Conservation (phyloP, 2,113 vertebrate genomes). For the Mus pahari region DNA sequence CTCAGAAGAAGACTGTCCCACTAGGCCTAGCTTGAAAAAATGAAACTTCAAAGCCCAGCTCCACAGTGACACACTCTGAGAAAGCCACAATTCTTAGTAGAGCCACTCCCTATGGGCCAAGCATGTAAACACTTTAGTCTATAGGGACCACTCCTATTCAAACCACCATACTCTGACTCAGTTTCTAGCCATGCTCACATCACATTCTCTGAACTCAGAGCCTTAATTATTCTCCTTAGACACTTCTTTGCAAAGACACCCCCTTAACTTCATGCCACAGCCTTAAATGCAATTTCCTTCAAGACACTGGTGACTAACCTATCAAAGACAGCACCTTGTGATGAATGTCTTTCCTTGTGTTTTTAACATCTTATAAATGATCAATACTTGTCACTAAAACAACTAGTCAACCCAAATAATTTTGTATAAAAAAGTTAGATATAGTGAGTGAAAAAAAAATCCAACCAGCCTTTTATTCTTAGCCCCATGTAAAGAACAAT, state of each 20-base stretch:
- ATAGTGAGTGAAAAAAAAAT: neutral
- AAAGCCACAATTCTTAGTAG: neutral
- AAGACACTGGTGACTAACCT: too few relatives aligned
- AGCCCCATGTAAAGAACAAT: neutral
- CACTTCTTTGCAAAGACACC: too few relatives aligned
- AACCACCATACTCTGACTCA: neutral
- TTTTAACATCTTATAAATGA: too few relatives aligned
- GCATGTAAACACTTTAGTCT: neutral
- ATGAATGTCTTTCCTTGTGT: too few relatives aligned
- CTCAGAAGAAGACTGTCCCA: neutral
- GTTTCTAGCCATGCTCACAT: too few relatives aligned
- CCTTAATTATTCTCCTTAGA: too few relatives aligned
- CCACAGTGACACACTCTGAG: neutral
- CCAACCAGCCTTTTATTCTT: neutral
- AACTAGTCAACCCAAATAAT: too few relatives aligned
- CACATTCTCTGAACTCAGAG: too few relatives aligned
- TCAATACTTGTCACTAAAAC: too few relatives aligned
- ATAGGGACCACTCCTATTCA: neutral
- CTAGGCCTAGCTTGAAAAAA: neutral
- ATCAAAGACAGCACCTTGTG: too few relatives aligned
- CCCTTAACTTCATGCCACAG: too few relatives aligned
- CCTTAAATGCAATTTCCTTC: too few relatives aligned
- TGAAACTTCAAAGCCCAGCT: neutral
- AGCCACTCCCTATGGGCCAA: neutral
- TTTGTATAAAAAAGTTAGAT: neutral